phyloP scores from a whole-genome alignment of 1,140 invertebrate species.

The Drosophila paulistorum region DNA sequence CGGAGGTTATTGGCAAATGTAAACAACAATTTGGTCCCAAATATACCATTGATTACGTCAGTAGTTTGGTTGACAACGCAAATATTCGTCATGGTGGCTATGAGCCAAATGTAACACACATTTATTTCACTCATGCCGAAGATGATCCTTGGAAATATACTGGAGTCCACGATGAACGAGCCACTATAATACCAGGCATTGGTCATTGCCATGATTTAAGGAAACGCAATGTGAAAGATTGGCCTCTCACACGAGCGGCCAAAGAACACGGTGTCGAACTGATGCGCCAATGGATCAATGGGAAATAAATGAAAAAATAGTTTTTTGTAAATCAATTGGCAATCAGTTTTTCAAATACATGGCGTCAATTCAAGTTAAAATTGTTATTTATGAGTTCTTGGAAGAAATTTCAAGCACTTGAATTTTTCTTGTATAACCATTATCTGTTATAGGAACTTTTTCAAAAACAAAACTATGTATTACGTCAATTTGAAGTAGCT shows the following conservation, averaged over 20 bases:
- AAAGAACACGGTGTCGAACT: constrained; percentile 1
- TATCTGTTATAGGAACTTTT: too few species aligned
- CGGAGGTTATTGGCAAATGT: constrained; percentile 7
- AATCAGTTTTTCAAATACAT: not conserved
- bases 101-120: constrained; percentile 84
- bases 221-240: constrained; percentile 1
- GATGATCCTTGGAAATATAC: constrained; percentile 85
- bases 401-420: too few species aligned
- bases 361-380: too few species aligned
- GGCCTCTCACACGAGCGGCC: constrained; percentile 1
- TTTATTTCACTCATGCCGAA: constrained; percentile 86
- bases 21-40: constrained; percentile 27
- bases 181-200: constrained; percentile 29
- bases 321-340: not conserved
- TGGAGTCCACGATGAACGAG: constrained; percentile 31
- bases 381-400: too few species aligned
- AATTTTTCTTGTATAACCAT: too few species aligned
- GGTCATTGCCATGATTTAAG: constrained; percentile 6
- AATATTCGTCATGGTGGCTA: constrained; percentile 84
- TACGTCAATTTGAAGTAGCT: too few species aligned
- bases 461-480: too few species aligned
- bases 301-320: not conserved
- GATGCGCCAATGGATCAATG: constrained; percentile 15
- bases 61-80: constrained; percentile 19
- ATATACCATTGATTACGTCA: constrained; percentile 34